Percentiles rank a stretch among this genome's conserved stretches.
Evolutionary conservation across 2,113 vertebrate species (phyloP).

Genomic region (Caretta caretta): DNA sequence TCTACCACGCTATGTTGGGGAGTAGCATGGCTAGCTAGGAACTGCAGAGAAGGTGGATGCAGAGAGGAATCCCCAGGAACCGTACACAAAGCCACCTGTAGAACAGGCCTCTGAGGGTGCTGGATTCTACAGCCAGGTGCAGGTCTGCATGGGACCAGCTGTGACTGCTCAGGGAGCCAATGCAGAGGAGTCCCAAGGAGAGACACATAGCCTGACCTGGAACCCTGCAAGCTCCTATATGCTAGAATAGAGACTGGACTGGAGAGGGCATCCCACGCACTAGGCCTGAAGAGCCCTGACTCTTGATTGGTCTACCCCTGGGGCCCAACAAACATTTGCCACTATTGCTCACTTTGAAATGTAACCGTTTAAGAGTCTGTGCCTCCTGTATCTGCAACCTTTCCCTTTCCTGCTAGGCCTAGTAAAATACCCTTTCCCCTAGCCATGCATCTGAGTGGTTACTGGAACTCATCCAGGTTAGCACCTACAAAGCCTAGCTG

Average conservation of each 20-base stretch:
- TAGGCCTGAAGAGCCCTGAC: neutral
- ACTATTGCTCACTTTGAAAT: no score
- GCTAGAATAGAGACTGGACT: neutral
- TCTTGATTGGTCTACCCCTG: no score
- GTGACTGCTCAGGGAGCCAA: neutral
- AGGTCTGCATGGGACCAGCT: neutral
- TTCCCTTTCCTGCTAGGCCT: no score
- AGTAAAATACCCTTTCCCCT: no score
- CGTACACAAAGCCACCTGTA: neutral
- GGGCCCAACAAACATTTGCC: no score
- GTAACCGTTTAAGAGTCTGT: no score
- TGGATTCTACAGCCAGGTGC: neutral
- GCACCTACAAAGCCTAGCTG: no score
- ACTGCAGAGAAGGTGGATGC: neutral
- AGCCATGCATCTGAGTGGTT: no score
- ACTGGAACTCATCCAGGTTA: no score
- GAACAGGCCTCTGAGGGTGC: neutral
- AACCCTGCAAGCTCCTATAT: neutral
- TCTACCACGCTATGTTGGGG: neutral
- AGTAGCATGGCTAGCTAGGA: neutral
- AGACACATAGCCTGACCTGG: neutral
- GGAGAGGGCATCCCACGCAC: neutral
- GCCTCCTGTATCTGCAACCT: no score
- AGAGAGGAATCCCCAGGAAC: neutral
- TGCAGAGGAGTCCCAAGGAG: neutral